These are phyloP conservation scores for Mechanitis mazaeus DNA, from an alignment of 2,888 invertebrate species.

Conservation along the genomic window DNA sequence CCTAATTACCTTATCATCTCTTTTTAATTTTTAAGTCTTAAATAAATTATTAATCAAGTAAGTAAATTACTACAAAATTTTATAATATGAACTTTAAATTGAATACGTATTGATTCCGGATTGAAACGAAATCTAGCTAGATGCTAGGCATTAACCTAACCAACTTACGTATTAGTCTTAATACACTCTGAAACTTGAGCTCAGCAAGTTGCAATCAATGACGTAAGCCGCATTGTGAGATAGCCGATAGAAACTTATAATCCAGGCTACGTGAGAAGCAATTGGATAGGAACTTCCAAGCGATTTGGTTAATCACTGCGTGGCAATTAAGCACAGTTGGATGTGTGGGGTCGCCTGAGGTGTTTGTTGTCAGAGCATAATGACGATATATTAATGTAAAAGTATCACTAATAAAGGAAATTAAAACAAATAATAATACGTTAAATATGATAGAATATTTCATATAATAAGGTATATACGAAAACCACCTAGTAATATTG, in stretches of 20 bases:
- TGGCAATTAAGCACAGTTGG: slow-evolving; percentile 21
- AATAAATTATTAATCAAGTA: too few species aligned
- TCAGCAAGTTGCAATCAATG: slow-evolving; percentile 25
- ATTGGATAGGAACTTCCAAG: slow-evolving; percentile 26
- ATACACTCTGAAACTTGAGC: slow-evolving; percentile 17
- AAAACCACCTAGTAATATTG: too few species aligned
- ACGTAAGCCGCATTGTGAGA: slow-evolving; percentile 25
- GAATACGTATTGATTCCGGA: not conserved
- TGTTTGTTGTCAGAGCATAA: slow-evolving; percentile 9
- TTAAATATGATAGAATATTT: too few species aligned
- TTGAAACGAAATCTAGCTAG: not conserved
- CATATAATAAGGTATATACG: too few species aligned
- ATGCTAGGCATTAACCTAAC: slow-evolving; percentile 1
- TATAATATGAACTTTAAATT: too few species aligned
- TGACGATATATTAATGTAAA: slow-evolving; percentile 14
- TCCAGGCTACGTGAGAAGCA: slow-evolving; percentile 22
- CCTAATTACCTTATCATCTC: too few species aligned
- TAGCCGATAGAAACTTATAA: slow-evolving; percentile 28
- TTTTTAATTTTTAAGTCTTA: too few species aligned
- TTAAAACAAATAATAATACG: too few species aligned
- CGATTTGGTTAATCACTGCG: slow-evolving; percentile 27
- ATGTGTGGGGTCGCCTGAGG: not conserved
- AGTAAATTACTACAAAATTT: too few species aligned
- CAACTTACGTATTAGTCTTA: slow-evolving; percentile 12
- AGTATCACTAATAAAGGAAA: not conserved